Evolutionary conservation across 2,113 vertebrate species (phyloP).

Genomic region (Peromyscus californicus): DNA sequence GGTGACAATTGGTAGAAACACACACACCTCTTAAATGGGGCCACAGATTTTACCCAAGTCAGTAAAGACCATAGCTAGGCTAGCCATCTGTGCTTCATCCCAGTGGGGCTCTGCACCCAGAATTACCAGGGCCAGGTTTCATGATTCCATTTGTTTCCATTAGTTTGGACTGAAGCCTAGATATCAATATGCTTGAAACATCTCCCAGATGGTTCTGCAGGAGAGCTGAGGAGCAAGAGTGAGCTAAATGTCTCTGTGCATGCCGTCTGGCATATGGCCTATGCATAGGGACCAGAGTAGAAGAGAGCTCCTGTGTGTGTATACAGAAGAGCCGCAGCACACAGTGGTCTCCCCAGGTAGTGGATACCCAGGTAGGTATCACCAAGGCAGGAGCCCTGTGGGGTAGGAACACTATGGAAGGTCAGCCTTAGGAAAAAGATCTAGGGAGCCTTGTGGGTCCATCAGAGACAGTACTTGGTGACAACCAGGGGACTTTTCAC

Average conservation of each 20-base stretch:
- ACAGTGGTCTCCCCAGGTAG: background rate
- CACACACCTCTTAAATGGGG: background rate
- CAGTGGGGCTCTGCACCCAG: background rate
- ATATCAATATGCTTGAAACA: background rate
- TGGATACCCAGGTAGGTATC: background rate
- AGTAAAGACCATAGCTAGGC: background rate
- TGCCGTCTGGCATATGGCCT: background rate
- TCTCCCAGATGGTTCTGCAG: background rate
- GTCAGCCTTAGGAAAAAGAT: background rate
- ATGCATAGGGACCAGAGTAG: background rate
- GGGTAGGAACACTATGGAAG: background rate
- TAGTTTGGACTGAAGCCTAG: background rate
- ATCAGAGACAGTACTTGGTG: background rate
- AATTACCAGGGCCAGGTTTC: background rate
- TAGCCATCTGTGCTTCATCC: background rate
- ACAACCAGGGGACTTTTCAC: background rate
- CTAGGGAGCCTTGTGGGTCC: background rate
- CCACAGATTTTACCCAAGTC: background rate
- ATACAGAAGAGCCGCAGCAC: background rate
- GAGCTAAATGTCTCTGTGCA: constrained; percentile 18
- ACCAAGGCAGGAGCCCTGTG: background rate
- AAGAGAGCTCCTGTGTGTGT: background rate
- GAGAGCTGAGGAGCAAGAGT: background rate
- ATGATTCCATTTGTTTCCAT: background rate
- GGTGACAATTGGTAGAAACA: background rate